Percentiles rank a stretch among this genome's conserved stretches.
Conservation (phyloP, 64 coral and sea anemone species). For the Stichodactyla mertensii region DNA sequence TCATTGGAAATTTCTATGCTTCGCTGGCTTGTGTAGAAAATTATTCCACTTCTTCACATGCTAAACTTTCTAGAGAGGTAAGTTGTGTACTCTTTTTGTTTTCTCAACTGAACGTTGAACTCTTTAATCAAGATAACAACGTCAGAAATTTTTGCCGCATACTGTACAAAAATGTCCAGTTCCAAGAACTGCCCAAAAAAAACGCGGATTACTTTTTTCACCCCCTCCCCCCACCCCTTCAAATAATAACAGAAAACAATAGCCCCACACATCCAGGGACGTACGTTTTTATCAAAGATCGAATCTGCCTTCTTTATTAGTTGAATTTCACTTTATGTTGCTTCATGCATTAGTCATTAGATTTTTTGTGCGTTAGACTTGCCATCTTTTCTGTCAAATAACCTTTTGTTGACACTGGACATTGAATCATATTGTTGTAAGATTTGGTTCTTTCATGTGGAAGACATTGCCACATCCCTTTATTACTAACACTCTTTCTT, state of each 20-base stretch:
- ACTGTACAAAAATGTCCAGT: background rate
- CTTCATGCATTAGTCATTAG: background rate
- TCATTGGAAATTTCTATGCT: background rate
- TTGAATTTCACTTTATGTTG: background rate
- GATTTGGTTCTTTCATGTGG: background rate
- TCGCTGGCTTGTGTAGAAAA: background rate
- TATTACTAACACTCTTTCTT: background rate
- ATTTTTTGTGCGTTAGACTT: background rate
- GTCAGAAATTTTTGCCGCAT: background rate
- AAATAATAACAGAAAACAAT: background rate
- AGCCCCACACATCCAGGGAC: background rate
- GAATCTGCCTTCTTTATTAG: background rate
- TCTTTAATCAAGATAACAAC: background rate
- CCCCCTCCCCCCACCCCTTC: background rate
- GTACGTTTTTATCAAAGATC: background rate
- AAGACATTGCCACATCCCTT: background rate
- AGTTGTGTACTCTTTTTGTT: background rate
- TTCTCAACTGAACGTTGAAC: background rate
- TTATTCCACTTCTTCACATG: background rate
- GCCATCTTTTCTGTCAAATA: background rate
- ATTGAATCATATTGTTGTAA: background rate
- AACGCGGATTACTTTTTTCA: too few relatives aligned
- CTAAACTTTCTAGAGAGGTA: background rate
- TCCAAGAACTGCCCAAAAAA: too few relatives aligned
- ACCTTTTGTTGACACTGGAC: background rate